Percentiles rank a stretch among this genome's conserved stretches.
Conservation (phyloP, 2,888 invertebrate species). For the Macaria liturata region DNA sequence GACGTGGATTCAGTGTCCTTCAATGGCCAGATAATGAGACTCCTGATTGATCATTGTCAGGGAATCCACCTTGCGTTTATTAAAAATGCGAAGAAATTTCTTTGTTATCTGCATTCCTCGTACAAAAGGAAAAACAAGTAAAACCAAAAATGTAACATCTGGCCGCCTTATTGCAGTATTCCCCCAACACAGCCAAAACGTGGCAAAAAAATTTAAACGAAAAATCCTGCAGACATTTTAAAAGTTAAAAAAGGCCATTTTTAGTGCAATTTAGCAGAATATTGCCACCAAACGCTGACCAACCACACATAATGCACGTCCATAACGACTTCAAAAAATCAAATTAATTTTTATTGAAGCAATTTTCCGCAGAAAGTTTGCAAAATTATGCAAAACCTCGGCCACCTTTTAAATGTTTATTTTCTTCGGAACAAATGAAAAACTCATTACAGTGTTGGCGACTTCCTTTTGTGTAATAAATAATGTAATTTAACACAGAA, state of each 20-base stretch:
- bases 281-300: constrained; percentile 4
- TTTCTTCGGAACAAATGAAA: constrained; percentile 38
- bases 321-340: constrained; percentile 26
- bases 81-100: no score
- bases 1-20: background rate
- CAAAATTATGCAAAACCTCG: constrained; percentile 25
- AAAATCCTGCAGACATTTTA: constrained; percentile 1
- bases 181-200: background rate
- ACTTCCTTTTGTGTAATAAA: constrained; percentile 46
- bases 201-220: background rate
- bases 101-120: no score
- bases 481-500: constrained; percentile 59
- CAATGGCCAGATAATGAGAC: background rate
- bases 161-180: no score
- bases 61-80: background rate
- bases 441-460: constrained; percentile 39
- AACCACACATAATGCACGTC: constrained; percentile 24
- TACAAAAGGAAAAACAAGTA: no score
- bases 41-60: background rate
- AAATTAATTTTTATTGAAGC: constrained; percentile 35
- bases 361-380: constrained; percentile 7
- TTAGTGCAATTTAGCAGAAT: constrained; percentile 6
- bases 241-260: constrained; percentile 2
- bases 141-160: no score
- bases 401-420: constrained; percentile 26